Conservation (phyloP, 1,140 invertebrate species). For the Drosophila littoralis region DNA sequence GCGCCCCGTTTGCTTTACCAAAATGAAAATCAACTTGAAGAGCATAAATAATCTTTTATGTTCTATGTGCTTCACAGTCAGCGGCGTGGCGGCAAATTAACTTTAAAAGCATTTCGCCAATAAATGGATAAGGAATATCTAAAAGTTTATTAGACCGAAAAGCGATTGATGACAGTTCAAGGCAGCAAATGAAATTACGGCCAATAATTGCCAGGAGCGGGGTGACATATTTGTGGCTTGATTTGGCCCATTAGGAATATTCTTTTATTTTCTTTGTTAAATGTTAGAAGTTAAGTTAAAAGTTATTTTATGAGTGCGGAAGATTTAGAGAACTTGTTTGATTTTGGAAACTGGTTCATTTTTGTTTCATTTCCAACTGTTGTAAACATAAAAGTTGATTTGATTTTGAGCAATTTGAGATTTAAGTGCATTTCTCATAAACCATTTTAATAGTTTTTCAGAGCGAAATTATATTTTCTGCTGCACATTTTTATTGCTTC, state of each 20-base stretch:
- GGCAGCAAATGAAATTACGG: constrained; percentile 23
- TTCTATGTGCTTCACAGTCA: constrained; percentile 33
- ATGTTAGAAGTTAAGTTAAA: too few relatives aligned
- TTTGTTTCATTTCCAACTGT: too few relatives aligned
- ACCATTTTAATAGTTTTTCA: too few relatives aligned
- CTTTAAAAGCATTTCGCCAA: constrained; percentile 34
- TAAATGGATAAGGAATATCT: constrained; percentile 25
- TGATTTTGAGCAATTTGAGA: too few relatives aligned
- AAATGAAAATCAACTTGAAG: constrained; percentile 37
- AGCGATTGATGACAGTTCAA: constrained; percentile 40
- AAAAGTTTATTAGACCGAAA: constrained; percentile 43
- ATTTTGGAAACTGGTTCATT: too few relatives aligned
- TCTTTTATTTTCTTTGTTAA: too few relatives aligned
- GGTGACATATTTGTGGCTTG: background rate
- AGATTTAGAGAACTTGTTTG: too few relatives aligned
- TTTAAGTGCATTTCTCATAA: too few relatives aligned
- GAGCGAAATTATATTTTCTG: background rate
- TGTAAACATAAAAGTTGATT: too few relatives aligned
- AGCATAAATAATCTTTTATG: constrained; percentile 56
- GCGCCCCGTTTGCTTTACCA: background rate
- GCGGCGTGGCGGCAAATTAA: constrained; percentile 51
- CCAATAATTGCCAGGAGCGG: background rate
- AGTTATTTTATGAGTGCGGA: too few relatives aligned
- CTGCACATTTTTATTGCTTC: background rate
- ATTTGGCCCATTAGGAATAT: background rate